Evolutionary conservation across 2,113 vertebrate genomes (phyloP).

Genomic region (Hippocampus guttulatus): DNA sequence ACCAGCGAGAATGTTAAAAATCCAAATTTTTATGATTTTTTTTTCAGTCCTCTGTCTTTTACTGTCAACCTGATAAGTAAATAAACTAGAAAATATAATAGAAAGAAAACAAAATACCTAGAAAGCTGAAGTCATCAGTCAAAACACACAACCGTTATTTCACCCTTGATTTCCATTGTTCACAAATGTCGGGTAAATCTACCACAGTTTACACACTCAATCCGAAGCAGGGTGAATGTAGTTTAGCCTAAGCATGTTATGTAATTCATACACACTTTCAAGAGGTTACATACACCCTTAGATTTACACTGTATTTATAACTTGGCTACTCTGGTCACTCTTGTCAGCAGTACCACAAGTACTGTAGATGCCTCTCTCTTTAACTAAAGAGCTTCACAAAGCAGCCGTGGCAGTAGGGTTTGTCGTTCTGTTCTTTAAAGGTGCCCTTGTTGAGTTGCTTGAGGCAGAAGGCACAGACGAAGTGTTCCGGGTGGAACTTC

Average conservation of each 20-base stretch:
- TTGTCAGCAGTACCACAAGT: neutral
- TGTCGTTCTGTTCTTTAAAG: constrained; percentile 99
- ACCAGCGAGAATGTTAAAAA: constrained; percentile 65
- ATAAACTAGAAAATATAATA: constrained; percentile 22
- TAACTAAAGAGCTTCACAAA: constrained; percentile 98
- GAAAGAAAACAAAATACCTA: constrained; percentile 11
- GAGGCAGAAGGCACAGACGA: constrained; percentile 98
- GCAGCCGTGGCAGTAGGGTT: constrained; percentile 98
- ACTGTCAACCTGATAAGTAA: constrained; percentile 23
- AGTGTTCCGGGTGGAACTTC: constrained; percentile 99
- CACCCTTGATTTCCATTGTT: constrained; percentile 5
- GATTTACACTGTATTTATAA: constrained; percentile 10
- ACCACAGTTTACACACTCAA: neutral
- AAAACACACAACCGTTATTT: constrained; percentile 3
- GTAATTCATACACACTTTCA: constrained; percentile 33
- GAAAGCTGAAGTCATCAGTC: neutral
- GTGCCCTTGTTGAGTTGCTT: constrained; percentile 99
- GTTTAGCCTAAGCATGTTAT: constrained; percentile 32
- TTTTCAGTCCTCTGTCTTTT: constrained; percentile 43
- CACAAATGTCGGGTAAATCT: constrained; percentile 15
- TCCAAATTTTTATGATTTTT: constrained; percentile 28
- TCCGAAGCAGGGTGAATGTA: neutral
- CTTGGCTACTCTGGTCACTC: constrained; percentile 25
- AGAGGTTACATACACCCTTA: constrained; percentile 26
- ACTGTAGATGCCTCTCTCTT: constrained; percentile 7